A percentile compares a stretch with the other conserved stretches of the same genome.
phyloP scores from a whole-genome alignment of 2,113 vertebrate genomes.

The Aldabrachelys gigantea region DNA sequence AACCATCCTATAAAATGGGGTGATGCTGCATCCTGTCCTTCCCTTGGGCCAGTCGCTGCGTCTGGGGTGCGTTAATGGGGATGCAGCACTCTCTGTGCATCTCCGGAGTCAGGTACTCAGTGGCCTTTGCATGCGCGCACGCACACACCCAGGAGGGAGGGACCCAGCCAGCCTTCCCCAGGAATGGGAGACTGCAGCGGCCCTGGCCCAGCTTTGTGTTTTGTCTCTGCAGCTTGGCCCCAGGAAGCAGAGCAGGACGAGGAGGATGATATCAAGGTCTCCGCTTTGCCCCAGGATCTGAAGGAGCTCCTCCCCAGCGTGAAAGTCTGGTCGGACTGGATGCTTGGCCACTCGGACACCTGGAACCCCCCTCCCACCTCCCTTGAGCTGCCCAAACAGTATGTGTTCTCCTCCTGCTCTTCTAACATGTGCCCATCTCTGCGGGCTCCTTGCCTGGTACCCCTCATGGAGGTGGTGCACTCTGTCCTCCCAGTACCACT shows the following conservation, averaged over 20 bases:
- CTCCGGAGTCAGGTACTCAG: neutral
- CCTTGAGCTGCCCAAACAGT: conserved; percentile 82
- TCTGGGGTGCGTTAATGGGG: neutral
- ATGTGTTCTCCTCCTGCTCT: conserved; percentile 58
- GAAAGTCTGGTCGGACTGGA: conserved; percentile 99
- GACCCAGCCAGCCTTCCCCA: neutral
- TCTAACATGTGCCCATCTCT: neutral
- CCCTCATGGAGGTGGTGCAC: neutral
- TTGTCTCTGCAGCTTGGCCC: conserved; percentile 80
- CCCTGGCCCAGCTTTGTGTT: conserved; percentile 24
- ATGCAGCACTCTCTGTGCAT: neutral
- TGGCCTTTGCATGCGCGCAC: too few relatives aligned
- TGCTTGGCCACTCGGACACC: conserved; percentile 94
- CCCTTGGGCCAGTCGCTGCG: rapidly evolving
- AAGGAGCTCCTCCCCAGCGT: conserved; percentile 94
- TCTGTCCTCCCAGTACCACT: neutral
- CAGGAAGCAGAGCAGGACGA: conserved; percentile 76
- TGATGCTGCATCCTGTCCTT: neutral
- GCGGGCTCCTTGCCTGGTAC: neutral
- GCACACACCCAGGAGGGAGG: neutral
- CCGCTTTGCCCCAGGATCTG: conserved; percentile 88
- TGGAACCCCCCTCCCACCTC: conserved; percentile 95
- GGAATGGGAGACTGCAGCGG: neutral
- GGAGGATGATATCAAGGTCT: conserved; percentile 90
- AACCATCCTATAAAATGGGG: neutral